These are phyloP conservation scores for Gallirallus australis DNA, from an alignment of 2,797 vertebrate genomes.

Conservation along the genomic window DNA sequence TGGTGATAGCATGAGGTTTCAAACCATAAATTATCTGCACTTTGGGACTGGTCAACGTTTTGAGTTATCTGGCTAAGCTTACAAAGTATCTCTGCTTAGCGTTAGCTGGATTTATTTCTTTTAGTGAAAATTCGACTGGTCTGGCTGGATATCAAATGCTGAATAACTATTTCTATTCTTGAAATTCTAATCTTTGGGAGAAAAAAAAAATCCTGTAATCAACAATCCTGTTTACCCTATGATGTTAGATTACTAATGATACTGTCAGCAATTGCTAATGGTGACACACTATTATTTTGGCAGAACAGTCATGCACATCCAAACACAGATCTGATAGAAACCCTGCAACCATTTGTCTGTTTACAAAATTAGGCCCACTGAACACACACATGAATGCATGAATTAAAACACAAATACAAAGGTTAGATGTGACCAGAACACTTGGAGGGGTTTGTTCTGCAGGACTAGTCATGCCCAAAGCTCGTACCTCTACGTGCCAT, in stretches of 20 bases:
- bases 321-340: neutral
- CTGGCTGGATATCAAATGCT: constrained; percentile 26
- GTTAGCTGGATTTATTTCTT: constrained; percentile 32
- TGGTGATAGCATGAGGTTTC: constrained; percentile 9
- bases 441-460: neutral
- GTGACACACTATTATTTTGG: constrained; percentile 18
- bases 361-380: neutral
- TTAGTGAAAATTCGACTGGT: constrained; percentile 20
- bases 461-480: neutral
- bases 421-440: neutral
- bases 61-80: constrained; percentile 5
- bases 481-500: rapidly evolving
- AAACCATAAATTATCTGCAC: constrained; percentile 14
- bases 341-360: neutral
- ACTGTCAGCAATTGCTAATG: neutral
- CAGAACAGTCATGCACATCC: neutral
- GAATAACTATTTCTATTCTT: constrained; percentile 43
- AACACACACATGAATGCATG: neutral
- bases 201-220: neutral
- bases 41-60: constrained; percentile 41
- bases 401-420: neutral
- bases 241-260: neutral
- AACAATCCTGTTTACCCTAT: constrained; percentile 20
- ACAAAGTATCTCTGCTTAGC: neutral
- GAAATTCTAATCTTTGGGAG: constrained; percentile 23